A percentile compares a stretch with the other conserved stretches of the same genome.
These are phyloP conservation scores for Rhopalosiphum padi DNA, from an alignment of 1,140 invertebrate species.

Conservation along the genomic window DNA sequence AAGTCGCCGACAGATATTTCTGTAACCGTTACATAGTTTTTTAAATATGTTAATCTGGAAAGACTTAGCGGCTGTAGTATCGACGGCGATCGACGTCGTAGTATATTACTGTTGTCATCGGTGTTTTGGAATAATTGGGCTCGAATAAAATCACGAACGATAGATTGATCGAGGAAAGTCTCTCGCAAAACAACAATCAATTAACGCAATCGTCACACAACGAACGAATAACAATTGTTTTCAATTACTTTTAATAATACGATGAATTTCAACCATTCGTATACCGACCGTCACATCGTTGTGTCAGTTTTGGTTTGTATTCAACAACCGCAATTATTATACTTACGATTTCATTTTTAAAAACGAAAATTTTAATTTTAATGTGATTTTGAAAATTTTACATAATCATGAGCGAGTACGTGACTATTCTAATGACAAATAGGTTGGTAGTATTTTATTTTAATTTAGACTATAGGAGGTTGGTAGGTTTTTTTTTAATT, in stretches of 20 bases:
- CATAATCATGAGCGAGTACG: neutral
- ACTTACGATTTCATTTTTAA: neutral
- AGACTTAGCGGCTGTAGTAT: neutral
- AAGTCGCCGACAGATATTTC: neutral
- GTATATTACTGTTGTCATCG: too few relatives aligned
- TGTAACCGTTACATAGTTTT: neutral
- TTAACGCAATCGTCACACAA: neutral
- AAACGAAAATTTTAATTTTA: neutral
- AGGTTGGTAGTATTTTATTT: neutral
- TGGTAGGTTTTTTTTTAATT: neutral
- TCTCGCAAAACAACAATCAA: neutral
- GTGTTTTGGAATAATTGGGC: neutral
- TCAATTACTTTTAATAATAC: neutral
- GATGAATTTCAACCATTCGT: neutral
- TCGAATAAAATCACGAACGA: neutral
- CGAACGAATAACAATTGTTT: neutral
- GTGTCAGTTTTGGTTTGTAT: neutral
- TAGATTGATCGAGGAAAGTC: neutral
- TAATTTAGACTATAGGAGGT: neutral
- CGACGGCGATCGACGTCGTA: too few relatives aligned
- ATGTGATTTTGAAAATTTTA: neutral
- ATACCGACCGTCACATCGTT: neutral
- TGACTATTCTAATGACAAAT: constrained; percentile 10
- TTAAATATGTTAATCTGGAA: neutral
- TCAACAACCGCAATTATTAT: neutral